A percentile compares a stretch with the other conserved stretches of the same genome.
phyloP scores from a whole-genome alignment of 2,888 invertebrate species.

The Dimorphilus gyrociliatus region DNA sequence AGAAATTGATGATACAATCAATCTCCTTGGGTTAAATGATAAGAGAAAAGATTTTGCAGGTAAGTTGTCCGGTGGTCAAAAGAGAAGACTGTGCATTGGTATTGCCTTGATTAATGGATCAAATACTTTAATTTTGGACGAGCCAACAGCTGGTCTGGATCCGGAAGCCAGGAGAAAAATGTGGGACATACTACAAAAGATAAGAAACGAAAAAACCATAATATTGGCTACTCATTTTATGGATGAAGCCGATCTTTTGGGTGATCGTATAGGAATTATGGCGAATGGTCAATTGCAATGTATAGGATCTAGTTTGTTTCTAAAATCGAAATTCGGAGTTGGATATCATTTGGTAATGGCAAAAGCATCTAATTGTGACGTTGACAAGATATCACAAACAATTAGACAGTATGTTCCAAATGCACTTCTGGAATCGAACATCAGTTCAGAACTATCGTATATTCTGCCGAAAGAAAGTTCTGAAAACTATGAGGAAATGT shows the following conservation, averaged over 20 bases:
- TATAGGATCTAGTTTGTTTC: conserved; percentile 39
- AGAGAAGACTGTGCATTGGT: conserved; percentile 70
- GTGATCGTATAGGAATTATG: conserved; percentile 42
- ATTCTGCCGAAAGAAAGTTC: conserved; percentile 24
- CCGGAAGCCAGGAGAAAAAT: conserved; percentile 61
- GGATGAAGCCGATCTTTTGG: conserved; percentile 43
- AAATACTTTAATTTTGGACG: conserved; percentile 54
- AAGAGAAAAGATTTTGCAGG: conserved; percentile 42
- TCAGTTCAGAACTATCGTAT: conserved; percentile 28
- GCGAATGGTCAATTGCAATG: conserved; percentile 38
- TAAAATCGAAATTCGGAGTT: too few relatives aligned
- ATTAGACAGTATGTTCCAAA: conserved; percentile 20
- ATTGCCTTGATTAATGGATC: conserved; percentile 67
- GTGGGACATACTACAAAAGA: conserved; percentile 55
- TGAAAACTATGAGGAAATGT: conserved; percentile 21
- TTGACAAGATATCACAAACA: too few relatives aligned
- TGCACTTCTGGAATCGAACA: conserved; percentile 25
- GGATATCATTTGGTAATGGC: too few relatives aligned
- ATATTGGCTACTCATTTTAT: conserved; percentile 42
- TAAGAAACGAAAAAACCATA: conserved; percentile 47
- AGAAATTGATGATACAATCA: conserved; percentile 45
- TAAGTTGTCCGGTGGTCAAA: conserved; percentile 53
- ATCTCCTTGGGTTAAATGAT: conserved; percentile 52
- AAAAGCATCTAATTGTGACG: too few relatives aligned
- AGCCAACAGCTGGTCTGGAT: conserved; percentile 71